phyloP scores from a whole-genome alignment of 2,888 invertebrate species.

The Drosophila siamana region DNA sequence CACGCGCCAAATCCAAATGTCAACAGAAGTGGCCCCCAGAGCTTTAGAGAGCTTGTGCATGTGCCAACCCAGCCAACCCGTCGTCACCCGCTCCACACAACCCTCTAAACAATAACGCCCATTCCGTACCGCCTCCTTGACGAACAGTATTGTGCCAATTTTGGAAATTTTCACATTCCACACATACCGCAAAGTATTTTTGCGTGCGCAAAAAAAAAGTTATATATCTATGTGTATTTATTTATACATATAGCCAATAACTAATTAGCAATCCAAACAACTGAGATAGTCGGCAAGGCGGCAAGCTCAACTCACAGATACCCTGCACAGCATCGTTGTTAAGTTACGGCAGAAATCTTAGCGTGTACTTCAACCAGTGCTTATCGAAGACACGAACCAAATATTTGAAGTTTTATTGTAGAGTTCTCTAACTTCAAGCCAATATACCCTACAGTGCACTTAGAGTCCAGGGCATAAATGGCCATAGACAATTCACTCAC shows the following conservation, averaged over 20 bases:
- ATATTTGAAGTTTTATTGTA: no score
- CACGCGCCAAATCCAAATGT: constrained; percentile 72
- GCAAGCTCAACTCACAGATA: not conserved
- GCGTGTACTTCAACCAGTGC: not conserved
- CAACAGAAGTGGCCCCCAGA: constrained; percentile 59
- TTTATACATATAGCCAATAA: constrained; percentile 52
- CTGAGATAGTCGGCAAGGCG: not conserved
- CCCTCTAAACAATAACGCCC: not conserved
- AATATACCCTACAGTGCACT: not conserved
- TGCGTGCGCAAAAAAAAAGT: constrained; percentile 39
- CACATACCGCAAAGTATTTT: constrained; percentile 59
- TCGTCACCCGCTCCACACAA: not conserved
- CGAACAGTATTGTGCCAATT: constrained; percentile 44
- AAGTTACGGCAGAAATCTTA: not conserved
- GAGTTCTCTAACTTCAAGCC: not conserved
- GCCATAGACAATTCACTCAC: constrained; percentile 16
- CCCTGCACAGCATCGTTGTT: not conserved
- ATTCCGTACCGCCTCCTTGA: not conserved
- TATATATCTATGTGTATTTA: constrained; percentile 14
- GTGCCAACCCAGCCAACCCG: constrained; percentile 12
- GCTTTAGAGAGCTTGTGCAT: constrained; percentile 24
- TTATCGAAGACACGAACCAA: not conserved
- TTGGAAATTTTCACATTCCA: constrained; percentile 68
- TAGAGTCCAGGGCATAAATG: not conserved
- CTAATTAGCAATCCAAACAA: constrained; percentile 73